A percentile compares a stretch with the other conserved stretches of the same genome.
phyloP scores from a whole-genome alignment of 2,888 invertebrate genomes.

The Apotomis turbidana region DNA sequence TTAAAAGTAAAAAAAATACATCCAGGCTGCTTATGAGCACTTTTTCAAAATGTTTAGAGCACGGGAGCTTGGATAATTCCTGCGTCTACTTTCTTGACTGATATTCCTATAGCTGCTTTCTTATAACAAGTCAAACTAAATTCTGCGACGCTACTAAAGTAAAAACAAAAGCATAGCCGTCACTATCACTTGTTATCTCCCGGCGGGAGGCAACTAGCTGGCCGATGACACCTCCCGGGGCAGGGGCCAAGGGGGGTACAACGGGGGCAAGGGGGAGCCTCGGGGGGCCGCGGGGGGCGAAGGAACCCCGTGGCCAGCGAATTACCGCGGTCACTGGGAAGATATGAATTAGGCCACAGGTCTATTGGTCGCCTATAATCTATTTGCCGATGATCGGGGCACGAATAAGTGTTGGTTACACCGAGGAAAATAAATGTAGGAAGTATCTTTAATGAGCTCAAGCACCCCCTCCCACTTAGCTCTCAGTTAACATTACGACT shows the following conservation, averaged over 20 bases:
- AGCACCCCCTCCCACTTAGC: no score
- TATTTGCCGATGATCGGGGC: constrained; percentile 21
- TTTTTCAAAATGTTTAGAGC: no score
- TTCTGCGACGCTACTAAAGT: not conserved
- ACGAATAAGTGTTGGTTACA: constrained; percentile 11
- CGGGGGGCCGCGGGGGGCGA: not conserved
- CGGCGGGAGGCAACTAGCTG: constrained; percentile 13
- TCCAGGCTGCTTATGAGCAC: no score
- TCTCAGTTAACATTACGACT: no score
- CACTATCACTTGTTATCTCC: constrained; percentile 12
- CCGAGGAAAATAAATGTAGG: not conserved
- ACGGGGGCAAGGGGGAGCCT: not conserved
- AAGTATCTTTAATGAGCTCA: no score
- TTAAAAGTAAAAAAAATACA: no score
- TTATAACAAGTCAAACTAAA: not conserved
- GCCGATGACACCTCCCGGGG: constrained; percentile 17
- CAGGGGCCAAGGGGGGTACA: not conserved
- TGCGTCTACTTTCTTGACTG: no score
- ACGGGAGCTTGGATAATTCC: no score
- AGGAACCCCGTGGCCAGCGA: constrained; percentile 24
- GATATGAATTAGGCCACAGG: constrained; percentile 17
- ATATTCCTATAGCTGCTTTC: no score
- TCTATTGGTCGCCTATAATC: constrained; percentile 19
- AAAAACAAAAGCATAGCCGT: constrained; percentile 13
- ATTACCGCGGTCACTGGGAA: constrained; percentile 3